Percentiles rank a stretch among this genome's conserved stretches.
Evolutionary conservation across 2,113 vertebrate species (phyloP).

Genomic region (Gasterosteus aculeatus): DNA sequence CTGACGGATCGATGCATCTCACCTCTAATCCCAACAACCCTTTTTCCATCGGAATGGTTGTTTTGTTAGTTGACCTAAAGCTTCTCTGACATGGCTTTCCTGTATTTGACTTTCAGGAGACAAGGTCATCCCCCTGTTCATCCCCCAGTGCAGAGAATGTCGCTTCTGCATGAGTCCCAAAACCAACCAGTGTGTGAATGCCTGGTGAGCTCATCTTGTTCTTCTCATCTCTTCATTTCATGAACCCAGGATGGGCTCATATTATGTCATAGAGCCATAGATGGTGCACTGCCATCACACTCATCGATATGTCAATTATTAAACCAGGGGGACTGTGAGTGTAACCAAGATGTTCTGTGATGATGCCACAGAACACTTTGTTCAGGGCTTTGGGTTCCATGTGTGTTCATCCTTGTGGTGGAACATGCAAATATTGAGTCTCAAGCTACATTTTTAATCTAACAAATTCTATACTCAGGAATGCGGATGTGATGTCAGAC

Average conservation of each 20-base stretch:
- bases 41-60: background rate
- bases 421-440: background rate
- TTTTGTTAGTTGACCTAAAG: background rate
- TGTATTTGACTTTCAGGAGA: slow-evolving; percentile 77
- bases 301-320: too few species aligned
- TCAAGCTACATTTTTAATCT: background rate
- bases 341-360: too few species aligned
- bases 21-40: background rate
- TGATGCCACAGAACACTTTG: too few species aligned
- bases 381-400: too few species aligned
- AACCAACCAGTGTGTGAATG: slow-evolving; percentile 83
- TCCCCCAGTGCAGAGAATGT: slow-evolving; percentile 86
- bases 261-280: background rate
- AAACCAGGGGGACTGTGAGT: too few species aligned
- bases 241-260: background rate
- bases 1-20: background rate
- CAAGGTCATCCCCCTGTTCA: slow-evolving; percentile 85
- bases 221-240: background rate
- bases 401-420: too few species aligned
- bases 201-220: slow-evolving; percentile 75
- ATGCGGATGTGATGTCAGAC: slow-evolving; percentile 70
- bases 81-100: background rate
- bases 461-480: slow-evolving; percentile 52
- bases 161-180: slow-evolving; percentile 81
- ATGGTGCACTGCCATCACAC: background rate